Evolutionary conservation across 2,888 invertebrate species (phyloP).

Genomic region (Rhaphigaster nebulosa): DNA sequence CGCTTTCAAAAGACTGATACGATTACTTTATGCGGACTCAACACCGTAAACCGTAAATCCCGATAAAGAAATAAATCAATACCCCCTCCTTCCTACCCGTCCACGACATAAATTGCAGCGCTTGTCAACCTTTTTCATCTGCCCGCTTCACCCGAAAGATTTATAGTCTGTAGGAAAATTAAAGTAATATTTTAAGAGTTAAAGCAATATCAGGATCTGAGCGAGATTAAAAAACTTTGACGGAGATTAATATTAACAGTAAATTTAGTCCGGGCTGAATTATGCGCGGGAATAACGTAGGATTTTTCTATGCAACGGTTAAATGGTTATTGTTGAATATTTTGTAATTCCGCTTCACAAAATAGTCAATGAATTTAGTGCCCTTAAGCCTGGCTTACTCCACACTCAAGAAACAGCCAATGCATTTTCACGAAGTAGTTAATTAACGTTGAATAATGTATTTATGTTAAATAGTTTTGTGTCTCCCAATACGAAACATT

Average conservation of each 20-base stretch:
- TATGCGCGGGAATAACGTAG: neutral
- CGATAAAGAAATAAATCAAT: conserved; percentile 45
- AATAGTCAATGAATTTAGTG: no score
- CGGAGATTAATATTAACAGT: conserved; percentile 22
- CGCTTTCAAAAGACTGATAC: neutral
- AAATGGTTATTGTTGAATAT: neutral
- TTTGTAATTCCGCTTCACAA: neutral
- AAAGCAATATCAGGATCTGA: neutral
- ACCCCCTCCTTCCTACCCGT: neutral
- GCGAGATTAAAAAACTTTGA: conserved; percentile 48
- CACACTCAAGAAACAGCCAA: no score
- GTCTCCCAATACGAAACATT: no score
- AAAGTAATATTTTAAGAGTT: conserved; percentile 47
- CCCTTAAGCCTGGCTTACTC: no score
- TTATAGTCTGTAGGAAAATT: conserved; percentile 16
- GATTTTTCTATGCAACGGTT: neutral
- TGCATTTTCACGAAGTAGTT: neutral
- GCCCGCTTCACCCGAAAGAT: conserved; percentile 23
- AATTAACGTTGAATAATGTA: no score
- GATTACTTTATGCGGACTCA: neutral
- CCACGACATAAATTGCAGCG: conserved; percentile 40
- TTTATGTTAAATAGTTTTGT: no score
- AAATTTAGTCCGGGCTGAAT: neutral
- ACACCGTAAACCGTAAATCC: conserved; percentile 24
- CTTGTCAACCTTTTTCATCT: conserved; percentile 48